Percentiles rank a stretch among this genome's conserved stretches.
Conservation (phyloP, 2,888 invertebrate species). For the Andrena trimmerana region DNA sequence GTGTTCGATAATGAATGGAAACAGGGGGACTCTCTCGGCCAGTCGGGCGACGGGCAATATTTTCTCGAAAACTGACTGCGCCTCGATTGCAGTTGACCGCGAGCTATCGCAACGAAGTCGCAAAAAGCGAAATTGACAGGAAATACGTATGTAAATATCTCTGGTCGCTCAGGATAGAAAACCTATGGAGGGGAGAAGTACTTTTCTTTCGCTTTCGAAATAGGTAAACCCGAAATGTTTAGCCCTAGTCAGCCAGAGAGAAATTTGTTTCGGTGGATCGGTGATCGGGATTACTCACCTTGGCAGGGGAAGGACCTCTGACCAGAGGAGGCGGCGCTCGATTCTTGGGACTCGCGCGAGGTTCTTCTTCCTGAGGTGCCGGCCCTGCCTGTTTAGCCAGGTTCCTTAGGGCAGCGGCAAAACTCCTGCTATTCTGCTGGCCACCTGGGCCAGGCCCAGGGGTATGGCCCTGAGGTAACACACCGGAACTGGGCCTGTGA, state of each 20-base stretch:
- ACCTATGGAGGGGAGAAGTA: background rate
- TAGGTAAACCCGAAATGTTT: background rate
- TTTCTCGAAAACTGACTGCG: slow-evolving; percentile 37
- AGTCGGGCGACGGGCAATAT: no score
- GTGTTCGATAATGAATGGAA: background rate
- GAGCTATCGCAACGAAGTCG: slow-evolving; percentile 48
- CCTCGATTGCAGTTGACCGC: slow-evolving; percentile 48
- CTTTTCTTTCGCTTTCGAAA: background rate
- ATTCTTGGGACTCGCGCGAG: slow-evolving; percentile 85
- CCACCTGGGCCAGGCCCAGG: slow-evolving; percentile 85
- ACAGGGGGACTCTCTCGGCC: background rate
- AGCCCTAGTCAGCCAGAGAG: background rate
- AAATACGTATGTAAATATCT: slow-evolving; percentile 42
- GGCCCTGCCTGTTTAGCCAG: slow-evolving; percentile 96
- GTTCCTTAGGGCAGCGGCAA: slow-evolving; percentile 96
- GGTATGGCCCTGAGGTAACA: slow-evolving; percentile 83
- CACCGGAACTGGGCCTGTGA: slow-evolving; percentile 83
- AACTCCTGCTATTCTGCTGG: slow-evolving; percentile 87
- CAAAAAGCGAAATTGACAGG: slow-evolving; percentile 63
- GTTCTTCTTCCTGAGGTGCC: slow-evolving; percentile 88
- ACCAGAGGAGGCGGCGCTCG: slow-evolving; percentile 86
- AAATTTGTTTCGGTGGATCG: no score
- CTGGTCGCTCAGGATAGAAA: slow-evolving; percentile 30
- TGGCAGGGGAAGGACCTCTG: slow-evolving; percentile 82
- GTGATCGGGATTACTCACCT: slow-evolving; percentile 74